phyloP scores from a whole-genome alignment of 1,140 invertebrate genomes.

The Trypoxylus dichotomus region DNA sequence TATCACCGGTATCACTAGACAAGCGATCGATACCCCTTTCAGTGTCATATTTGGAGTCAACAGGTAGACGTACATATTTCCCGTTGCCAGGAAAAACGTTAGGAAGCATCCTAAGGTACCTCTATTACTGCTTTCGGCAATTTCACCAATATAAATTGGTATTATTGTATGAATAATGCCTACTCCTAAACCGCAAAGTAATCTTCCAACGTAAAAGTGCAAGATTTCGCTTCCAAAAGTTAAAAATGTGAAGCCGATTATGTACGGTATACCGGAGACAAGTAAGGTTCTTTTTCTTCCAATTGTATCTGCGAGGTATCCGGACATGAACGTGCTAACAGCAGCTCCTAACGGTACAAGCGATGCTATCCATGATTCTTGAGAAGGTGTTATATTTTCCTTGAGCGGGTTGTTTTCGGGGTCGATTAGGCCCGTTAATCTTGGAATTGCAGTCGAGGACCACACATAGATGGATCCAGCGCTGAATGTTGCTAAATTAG shows the following conservation, averaged over 20 bases:
- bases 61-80: constrained; percentile 39
- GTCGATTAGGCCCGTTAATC: constrained; percentile 51
- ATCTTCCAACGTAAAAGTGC: constrained; percentile 57
- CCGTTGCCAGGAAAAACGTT: constrained; percentile 37
- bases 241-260: constrained; percentile 69
- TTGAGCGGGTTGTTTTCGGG: constrained; percentile 44
- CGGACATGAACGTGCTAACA: constrained; percentile 53
- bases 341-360: constrained; percentile 77
- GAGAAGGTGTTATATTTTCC: constrained; percentile 51
- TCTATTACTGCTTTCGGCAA: constrained; percentile 67
- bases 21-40: background rate
- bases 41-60: constrained; percentile 38
- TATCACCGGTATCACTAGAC: background rate
- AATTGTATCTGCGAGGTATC: background rate
- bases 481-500: constrained; percentile 64
- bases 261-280: constrained; percentile 56
- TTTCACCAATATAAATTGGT: constrained; percentile 68
- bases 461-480: constrained; percentile 69
- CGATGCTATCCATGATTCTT: constrained; percentile 79
- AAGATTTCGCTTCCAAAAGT: constrained; percentile 57
- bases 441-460: constrained; percentile 69
- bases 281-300: constrained; percentile 18
- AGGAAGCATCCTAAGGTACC: constrained; percentile 54
- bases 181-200: constrained; percentile 66
- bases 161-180: constrained; percentile 66